Conservation (phyloP, 2,797 vertebrate genomes). For the Graptemys geographica region DNA sequence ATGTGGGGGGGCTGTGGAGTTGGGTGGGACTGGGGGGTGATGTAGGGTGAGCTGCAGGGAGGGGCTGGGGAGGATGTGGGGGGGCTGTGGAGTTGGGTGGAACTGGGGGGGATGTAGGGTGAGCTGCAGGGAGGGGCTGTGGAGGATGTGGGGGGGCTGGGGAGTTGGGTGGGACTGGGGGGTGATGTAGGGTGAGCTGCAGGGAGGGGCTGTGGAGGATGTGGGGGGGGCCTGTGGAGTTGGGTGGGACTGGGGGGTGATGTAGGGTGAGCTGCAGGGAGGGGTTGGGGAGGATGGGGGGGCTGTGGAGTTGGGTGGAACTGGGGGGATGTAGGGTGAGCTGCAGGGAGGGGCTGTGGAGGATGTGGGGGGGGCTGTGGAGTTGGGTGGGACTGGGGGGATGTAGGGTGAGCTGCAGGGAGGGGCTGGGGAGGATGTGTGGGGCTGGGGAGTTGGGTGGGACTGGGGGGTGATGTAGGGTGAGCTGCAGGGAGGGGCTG, state of each 20-base stretch:
- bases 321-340: not conserved
- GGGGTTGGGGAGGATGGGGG: too few species aligned
- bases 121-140: not conserved
- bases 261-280: too few species aligned
- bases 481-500: not conserved
- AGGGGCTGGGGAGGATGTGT: not conserved
- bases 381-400: not conserved
- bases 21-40: not conserved
- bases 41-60: not conserved
- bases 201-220: not conserved
- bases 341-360: not conserved
- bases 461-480: too few species aligned
- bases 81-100: not conserved
- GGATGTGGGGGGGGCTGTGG: not conserved
- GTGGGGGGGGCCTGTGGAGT: too few species aligned
- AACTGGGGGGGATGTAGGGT: not conserved
- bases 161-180: not conserved
- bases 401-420: constrained; percentile 67
- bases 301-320: not conserved
- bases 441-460: too few species aligned
- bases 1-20: not conserved
- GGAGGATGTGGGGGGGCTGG: too few species aligned
- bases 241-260: too few species aligned
- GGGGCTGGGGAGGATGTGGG: not conserved
- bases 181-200: too few species aligned